Conservation (phyloP, 53 echinoderm and acorn worm genomes). For the Pentamera pediparva region DNA sequence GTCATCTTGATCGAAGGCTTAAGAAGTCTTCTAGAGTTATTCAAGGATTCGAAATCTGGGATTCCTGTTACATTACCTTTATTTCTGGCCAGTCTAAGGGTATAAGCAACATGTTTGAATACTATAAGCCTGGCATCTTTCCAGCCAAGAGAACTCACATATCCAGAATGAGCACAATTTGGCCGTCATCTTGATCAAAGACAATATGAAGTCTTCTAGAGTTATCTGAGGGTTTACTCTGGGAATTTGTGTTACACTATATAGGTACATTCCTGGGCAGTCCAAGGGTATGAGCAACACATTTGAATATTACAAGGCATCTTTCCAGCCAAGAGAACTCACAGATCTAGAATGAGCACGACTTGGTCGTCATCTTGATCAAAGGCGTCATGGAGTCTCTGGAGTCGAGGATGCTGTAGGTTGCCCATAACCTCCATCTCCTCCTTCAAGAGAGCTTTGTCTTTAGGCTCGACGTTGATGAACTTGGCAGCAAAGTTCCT, state of each 20-base stretch:
- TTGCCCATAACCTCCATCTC: constrained; percentile 83
- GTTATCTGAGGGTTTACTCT: no score
- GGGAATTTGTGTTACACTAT: no score
- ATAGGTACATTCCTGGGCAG: no score
- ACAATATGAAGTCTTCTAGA: neutral
- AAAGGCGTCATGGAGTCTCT: constrained; percentile 83
- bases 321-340: constrained; percentile 29
- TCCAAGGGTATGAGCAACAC: no score
- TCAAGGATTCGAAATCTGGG: no score
- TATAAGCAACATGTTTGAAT: no score
- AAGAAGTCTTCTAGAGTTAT: neutral
- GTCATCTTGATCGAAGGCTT: constrained; percentile 48
- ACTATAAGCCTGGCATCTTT: no score
- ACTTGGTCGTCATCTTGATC: constrained; percentile 70
- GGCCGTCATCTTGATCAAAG: constrained; percentile 54
- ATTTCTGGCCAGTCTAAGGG: no score
- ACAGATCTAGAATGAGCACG: constrained; percentile 99
- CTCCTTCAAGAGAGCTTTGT: constrained; percentile 63
- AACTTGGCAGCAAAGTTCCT: constrained; percentile 95
- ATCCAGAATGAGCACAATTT: constrained; percentile 81
- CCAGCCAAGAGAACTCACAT: no score
- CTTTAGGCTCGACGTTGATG: constrained; percentile 69
- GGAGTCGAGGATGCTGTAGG: constrained; percentile 80
- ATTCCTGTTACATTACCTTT: no score
- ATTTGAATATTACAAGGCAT: neutral